phyloP scores from a whole-genome alignment of 2,888 invertebrate species.

The Lomographa bimaculata region DNA sequence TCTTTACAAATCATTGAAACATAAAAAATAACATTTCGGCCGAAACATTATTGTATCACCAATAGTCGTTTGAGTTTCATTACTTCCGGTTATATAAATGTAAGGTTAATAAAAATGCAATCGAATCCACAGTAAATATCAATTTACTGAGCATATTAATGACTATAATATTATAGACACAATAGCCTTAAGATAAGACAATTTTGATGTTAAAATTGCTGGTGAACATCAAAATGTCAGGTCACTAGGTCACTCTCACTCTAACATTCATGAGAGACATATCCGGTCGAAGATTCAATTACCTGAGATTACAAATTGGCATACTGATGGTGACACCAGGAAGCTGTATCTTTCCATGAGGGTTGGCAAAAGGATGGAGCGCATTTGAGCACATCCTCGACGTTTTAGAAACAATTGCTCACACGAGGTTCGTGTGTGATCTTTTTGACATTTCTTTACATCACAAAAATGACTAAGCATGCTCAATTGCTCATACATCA shows the following conservation, averaged over 20 bases:
- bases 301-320: conserved; percentile 8
- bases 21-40: background rate
- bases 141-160: too few species aligned
- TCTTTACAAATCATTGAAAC: background rate
- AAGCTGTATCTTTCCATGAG: conserved; percentile 11
- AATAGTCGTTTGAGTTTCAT: background rate
- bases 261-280: background rate
- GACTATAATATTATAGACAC: too few species aligned
- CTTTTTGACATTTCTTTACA: too few species aligned
- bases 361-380: conserved; percentile 17
- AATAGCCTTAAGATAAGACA: too few species aligned
- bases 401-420: conserved; percentile 8
- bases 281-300: conserved; percentile 3
- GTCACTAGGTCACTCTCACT: conserved; percentile 1
- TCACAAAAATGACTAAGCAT: too few species aligned
- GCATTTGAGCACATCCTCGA: conserved; percentile 15
- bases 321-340: conserved; percentile 5
- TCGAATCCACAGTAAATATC: too few species aligned
- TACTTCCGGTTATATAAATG: background rate
- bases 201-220: too few species aligned
- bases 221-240: background rate
- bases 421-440: conserved; percentile 5
- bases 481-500: too few species aligned
- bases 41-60: background rate
- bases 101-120: too few species aligned